Conservation (phyloP, 2,113 vertebrate genomes). For the Tichodroma muraria region DNA sequence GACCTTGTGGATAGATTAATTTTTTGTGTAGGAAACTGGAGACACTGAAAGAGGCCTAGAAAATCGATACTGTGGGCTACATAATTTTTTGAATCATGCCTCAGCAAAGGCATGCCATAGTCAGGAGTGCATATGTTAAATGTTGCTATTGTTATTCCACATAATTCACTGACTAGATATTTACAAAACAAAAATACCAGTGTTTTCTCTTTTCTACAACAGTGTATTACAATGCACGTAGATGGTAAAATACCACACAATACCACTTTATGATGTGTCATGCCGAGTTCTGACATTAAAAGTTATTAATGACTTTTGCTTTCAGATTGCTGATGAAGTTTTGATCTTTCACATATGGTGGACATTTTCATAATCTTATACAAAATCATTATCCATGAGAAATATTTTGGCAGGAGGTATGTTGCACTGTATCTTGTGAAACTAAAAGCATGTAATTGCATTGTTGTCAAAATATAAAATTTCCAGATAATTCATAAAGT, state of each 20-base stretch:
- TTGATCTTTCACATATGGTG: background rate
- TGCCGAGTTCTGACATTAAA: background rate
- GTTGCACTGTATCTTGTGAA: background rate
- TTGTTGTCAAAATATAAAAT: background rate
- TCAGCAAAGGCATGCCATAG: background rate
- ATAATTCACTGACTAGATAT: background rate
- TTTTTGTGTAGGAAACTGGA: background rate
- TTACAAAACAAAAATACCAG: background rate
- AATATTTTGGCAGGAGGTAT: background rate
- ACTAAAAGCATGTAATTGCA: background rate
- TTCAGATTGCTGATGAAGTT: constrained; percentile 1
- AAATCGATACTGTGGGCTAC: accelerated
- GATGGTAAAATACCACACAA: background rate
- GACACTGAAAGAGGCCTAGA: background rate
- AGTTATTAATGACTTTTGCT: background rate
- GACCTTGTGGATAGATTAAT: background rate
- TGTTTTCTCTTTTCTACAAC: background rate
- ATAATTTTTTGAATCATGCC: background rate
- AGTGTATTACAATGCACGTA: background rate
- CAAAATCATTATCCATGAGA: background rate
- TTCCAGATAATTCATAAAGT: background rate
- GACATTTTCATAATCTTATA: background rate
- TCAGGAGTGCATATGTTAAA: background rate
- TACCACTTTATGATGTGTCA: background rate
- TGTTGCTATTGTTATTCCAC: background rate